Evolutionary conservation across 2,113 vertebrate species (phyloP), one percentile per base, ranked within the genome.

Genomic region (Steatornis caripensis): DNA sequence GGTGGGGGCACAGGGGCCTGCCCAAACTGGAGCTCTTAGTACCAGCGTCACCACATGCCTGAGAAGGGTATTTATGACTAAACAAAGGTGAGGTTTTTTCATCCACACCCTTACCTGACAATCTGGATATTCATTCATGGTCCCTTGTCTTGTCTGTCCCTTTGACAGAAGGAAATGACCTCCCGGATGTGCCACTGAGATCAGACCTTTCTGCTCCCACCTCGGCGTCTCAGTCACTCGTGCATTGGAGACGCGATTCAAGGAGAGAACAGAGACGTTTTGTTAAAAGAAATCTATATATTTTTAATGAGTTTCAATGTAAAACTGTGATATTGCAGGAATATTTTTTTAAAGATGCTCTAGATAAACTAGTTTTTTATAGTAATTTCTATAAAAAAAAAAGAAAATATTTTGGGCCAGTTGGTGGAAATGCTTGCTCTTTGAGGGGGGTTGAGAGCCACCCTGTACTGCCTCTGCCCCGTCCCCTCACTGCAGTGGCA

Each of bases 121-220:
- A 20, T 49, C 23, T 48, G 53, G 39, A 39, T 37, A 58, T 58
- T 55, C 29, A 21, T 32, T 94, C 45, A 22, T 7, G 18, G 37
- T 15, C 57, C 41, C 46, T 48, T 92, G 39, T 76, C 41, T 91
- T 69, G 13, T 84, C 34, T 70, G 90, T 78, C 43, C 95, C 93
- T 86, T 93, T 88, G 39, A 65, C 98, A 99, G 99, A 99, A 99
- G 97, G 99, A 99, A 97, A 99, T 99, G 99, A 99, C 99, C 0
- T 97, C 98, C 24, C 98, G 98, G 96, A 99, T 99, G 98, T 99
- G 99, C 98, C 99, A 99, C 98, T 99, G 98, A 99, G 94, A 61
- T 23, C 39, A 66, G 92, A 75, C 24, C 57, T 46, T 61, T 71
- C 94, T 69, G 89, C 84, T 27, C 26, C 45, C 49, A 5, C 90